Conservation (phyloP, 2,113 vertebrate genomes). For the Murina feae region DNA sequence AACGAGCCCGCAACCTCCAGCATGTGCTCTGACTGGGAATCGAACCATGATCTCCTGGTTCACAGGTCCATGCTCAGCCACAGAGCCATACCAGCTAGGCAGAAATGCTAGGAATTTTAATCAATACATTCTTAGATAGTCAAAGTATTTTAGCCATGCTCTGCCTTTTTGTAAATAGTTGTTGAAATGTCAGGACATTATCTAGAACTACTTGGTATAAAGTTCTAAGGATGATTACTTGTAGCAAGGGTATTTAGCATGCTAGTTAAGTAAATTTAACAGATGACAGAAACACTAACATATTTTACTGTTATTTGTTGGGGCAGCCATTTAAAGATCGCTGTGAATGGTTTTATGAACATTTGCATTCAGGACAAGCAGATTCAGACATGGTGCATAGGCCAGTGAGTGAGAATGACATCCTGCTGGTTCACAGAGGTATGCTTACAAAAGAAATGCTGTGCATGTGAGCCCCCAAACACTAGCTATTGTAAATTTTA, state of each 20-base stretch:
- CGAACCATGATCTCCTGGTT: too few species aligned
- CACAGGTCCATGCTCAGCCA: too few species aligned
- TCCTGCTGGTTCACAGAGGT: conserved; percentile 98
- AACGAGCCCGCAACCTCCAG: too few species aligned
- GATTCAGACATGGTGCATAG: conserved; percentile 98
- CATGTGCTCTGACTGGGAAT: too few species aligned
- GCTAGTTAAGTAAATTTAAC: neutral
- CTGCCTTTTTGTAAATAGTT: conserved; percentile 24
- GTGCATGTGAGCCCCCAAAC: neutral
- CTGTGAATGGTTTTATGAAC: conserved; percentile 99
- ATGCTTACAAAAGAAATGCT: conserved; percentile 49
- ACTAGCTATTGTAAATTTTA: neutral
- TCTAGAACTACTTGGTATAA: neutral
- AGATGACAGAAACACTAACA: conserved; percentile 30
- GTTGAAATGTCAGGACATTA: conserved; percentile 38
- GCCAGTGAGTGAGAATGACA: conserved; percentile 96
- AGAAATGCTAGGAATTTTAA: neutral
- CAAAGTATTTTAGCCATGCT: neutral
- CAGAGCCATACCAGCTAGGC: too few species aligned
- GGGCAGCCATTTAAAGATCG: conserved; percentile 96
- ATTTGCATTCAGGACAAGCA: conserved; percentile 91
- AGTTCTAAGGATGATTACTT: conserved; percentile 7
- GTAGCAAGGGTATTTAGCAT: conserved; percentile 1
- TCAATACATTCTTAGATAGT: conserved; percentile 12
- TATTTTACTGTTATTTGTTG: conserved; percentile 49